Base-by-base conservation (phyloP, 2,888 invertebrate genomes). In the Stratiomys singularior region DNA sequence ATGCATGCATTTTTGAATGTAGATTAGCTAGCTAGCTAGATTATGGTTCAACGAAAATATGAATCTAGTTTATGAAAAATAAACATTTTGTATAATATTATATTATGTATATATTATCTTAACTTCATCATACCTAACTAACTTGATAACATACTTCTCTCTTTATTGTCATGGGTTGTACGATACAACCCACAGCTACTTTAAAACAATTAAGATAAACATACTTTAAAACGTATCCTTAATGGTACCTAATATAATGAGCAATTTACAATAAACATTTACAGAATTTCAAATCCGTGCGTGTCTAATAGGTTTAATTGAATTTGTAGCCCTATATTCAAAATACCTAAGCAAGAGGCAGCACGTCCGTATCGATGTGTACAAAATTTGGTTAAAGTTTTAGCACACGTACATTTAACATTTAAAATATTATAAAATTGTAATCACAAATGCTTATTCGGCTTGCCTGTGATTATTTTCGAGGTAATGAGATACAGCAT, bases 251-350 rank as follows among this genome's bases (percentile, higher is more conserved):
- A 37, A 9, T 37, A 37, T 37, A 66, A 21, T 18, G 37, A 15
- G 37, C 52, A 37, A 37, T 37, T 37, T 63, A 63, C 37, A 66
- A 37, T 66, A 66, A 66, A 66, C 52, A 15, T 37, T 44, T 37
- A 4, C 15, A 66, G n/a, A 66, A 37, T 66, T 66, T 66, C 66
- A 28, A 27, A 66, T 66, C 30, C 66, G 66, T 66, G 66, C 66
- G 66, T 66, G 37, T 66, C 66, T 37, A 66, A 66, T 66, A 66
- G 66, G 27, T 66, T 66, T 66, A 66, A 66, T 66, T 66, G 66
- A 66, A 66, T 66, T 25, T 44, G 66, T 28, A 27, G n/a, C 37
- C 30, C 66, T 37, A 9, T 18, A 52, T 52, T 18, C 52, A 4
- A 27, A 37, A 37, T 18, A 66, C 37, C 37, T 66, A 37, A 4